A percentile compares a stretch with the other conserved stretches of the same genome.
Evolutionary conservation across 2,888 invertebrate species (phyloP).

Genomic region (Drosophila neotestacea): DNA sequence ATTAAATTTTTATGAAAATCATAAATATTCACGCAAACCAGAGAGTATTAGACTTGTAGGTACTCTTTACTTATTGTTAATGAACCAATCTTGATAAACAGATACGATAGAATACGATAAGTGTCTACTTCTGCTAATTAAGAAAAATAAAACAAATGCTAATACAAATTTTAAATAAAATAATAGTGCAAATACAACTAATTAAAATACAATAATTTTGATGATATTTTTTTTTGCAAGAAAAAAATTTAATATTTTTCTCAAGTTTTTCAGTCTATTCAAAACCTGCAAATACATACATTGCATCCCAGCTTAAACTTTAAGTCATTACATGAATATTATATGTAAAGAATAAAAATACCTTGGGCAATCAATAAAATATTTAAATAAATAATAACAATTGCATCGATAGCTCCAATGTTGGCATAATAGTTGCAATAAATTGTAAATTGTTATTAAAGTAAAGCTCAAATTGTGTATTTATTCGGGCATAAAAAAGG

Average conservation of each 20-base stretch:
- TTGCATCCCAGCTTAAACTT: background rate
- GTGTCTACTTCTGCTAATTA: too few relatives aligned
- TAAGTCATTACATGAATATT: background rate
- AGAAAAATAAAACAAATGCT: background rate
- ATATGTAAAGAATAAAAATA: background rate
- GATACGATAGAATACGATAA: too few relatives aligned
- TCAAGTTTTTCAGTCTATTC: background rate
- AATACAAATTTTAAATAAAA: background rate
- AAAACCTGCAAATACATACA: background rate
- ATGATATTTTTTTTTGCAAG: too few relatives aligned
- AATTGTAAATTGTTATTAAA: slow-evolving; percentile 19
- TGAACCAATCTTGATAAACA: too few relatives aligned
- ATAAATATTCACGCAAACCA: background rate
- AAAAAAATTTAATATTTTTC: too few relatives aligned
- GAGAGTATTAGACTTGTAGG: background rate
- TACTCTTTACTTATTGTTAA: background rate
- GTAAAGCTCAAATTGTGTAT: slow-evolving; percentile 50
- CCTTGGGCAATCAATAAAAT: slow-evolving; percentile 9
- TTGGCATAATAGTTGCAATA: slow-evolving; percentile 8
- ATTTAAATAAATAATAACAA: slow-evolving; percentile 7
- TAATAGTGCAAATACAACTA: background rate
- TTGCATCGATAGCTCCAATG: slow-evolving; percentile 5
- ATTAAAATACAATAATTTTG: too few relatives aligned
- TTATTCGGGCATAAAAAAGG: slow-evolving; percentile 61
- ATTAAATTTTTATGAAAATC: slow-evolving; percentile 11